Base-by-base conservation (phyloP, 1,140 invertebrate genomes). In the Ruditapes philippinarum region DNA sequence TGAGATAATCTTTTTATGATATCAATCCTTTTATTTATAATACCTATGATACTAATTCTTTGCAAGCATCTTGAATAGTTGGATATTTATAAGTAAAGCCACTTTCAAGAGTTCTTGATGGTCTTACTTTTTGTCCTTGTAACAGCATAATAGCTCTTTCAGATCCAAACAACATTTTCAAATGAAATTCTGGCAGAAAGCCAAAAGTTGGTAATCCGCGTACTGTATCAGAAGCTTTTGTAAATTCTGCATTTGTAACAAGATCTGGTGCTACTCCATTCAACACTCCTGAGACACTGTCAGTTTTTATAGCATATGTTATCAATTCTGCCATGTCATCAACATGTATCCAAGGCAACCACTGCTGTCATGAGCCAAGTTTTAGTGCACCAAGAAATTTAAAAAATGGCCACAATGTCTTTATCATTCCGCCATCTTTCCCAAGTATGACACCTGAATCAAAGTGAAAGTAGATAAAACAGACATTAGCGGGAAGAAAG, bases 271-370 rank as follows among this genome's bases (percentile, higher is more conserved):
- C 97, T 62, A 99, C 98, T 33, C 97, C 99, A 96, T 99, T 99
- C 12, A 99, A 95, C 60, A 98, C 95, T 12, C 96, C 96, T 31
- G 73, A 81, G 0, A 95, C 96, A 7, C 97, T 94, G 36, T 95
- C 92, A 91, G 98, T 97, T 95, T 98, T 96, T 38, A 99, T 97
- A 0, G 97, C 96, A 96, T 97, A 97, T 0, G 97, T 92, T 92
- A 98, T 97, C 1, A 98, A 95, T 70, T 97, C 96, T 40, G 97
- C 97, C 1, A 99, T 96, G 96, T 99, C 99, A 57, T 97, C 96
- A 51, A 99, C 96, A 92, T 99, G 98, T 94, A 99, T 99, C 99
- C 99, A 99, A n/a, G 99, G 98, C 94, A 99, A 97, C 93, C 96
- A 98, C 95, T 99, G 99, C 62, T 97, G 97, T 0, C 99, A 99